Base-by-base conservation (phyloP, 2,113 vertebrate genomes). In the Gila orcuttii region DNA sequence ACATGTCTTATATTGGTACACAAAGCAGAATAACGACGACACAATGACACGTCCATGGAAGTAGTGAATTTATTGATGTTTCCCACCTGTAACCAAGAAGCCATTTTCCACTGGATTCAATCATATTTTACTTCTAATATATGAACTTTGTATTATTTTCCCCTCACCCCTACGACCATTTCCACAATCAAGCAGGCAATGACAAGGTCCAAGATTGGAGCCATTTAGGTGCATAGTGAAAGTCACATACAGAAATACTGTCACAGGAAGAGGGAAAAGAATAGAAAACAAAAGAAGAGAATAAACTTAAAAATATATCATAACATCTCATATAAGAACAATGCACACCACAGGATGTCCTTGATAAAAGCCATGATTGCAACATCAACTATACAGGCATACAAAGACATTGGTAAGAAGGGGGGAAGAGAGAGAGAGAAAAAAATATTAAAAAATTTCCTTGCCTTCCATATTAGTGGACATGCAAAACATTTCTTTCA, bases 51-150 rank as follows among this genome's bases (percentile, higher is more conserved):
- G 6, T 25, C 33, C 60, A 88, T 95, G 96, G 96, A 97, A 97
- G 96, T 97, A 96, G 96, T 97, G 93, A 95, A 92, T 99, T 99
- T 99, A 99, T 99, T 99, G 96, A 97, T 94, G 95, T 96, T 96
- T 94, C 90, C 95, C 93, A 93, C 94, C 93, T 95, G 95, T 94
- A 96, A 95, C 95, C 95, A 96, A 89, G 92, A 86, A 92, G 92
- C 91, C 88, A 79, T 88, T 93, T 93, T 92, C 89, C 75, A 91
- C 50, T 90, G 85, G 59, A 91, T 87, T 92, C 90, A 85, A 90
- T 91, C 89, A 89, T 84, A 89, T 83, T 85, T 79, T 86, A 75
- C 76, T 73, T 91, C 88, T 88, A 80, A 90, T 92, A 92, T 93
- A 93, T 91, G 89, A 87, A 90, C 91, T 90, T 90, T 90, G 88